These are phyloP conservation scores for Acrocephalus arundinaceus DNA, from an alignment of 2,113 vertebrate genomes.

Conservation along the genomic window DNA sequence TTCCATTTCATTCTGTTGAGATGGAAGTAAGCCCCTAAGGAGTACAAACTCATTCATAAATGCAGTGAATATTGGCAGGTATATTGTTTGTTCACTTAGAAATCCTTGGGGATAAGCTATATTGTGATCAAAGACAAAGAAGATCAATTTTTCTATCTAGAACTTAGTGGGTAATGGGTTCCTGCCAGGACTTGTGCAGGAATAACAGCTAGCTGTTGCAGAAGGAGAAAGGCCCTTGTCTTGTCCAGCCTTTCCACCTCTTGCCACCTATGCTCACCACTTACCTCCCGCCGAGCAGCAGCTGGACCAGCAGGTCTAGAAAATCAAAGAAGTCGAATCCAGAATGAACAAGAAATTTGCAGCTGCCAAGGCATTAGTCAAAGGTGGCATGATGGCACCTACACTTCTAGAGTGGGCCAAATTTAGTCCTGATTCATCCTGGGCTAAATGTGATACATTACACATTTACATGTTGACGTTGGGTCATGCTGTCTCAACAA, in stretches of 20 bases:
- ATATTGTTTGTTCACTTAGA: background rate
- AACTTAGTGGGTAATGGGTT: background rate
- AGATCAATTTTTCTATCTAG: background rate
- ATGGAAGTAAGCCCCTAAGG: background rate
- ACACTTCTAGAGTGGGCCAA: background rate
- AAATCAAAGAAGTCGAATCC: background rate
- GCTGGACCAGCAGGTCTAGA: background rate
- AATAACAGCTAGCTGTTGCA: background rate
- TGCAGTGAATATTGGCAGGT: background rate
- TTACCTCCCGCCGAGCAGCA: fast-evolving
- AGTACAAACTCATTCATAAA: background rate
- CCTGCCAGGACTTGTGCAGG: background rate
- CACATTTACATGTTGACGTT: background rate
- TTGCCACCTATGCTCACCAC: background rate
- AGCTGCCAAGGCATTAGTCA: background rate
- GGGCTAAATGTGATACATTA: background rate
- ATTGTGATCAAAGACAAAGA: background rate
- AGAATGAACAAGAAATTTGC: background rate
- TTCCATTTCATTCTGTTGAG: background rate
- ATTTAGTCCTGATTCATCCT: background rate
- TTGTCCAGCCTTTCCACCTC: background rate
- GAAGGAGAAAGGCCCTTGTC: background rate
- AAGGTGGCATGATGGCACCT: background rate
- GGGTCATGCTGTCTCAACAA: background rate
- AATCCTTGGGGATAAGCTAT: background rate